These are phyloP conservation scores for Hystrix cristata DNA, from an alignment of 2,113 vertebrate species.

Conservation along the genomic window DNA sequence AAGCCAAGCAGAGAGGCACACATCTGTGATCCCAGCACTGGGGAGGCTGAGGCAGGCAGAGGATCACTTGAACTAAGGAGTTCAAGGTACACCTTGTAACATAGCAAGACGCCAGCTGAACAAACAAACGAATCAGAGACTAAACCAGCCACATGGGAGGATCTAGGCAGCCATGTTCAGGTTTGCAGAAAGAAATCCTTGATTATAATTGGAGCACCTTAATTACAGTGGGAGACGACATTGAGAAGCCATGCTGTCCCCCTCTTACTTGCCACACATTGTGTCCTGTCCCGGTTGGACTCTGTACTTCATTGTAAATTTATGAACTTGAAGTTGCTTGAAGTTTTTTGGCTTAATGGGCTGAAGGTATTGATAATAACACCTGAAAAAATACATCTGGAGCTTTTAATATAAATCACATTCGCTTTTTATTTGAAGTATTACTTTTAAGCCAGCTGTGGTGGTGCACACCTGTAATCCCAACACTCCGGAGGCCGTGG, in stretches of 20 bases:
- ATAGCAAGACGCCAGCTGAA: neutral
- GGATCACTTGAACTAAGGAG: neutral
- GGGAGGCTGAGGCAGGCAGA: neutral
- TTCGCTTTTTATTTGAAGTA: constrained; percentile 32
- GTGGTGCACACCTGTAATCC: neutral
- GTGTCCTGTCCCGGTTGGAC: neutral
- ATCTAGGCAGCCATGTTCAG: neutral
- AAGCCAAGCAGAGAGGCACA: neutral
- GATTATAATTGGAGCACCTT: neutral
- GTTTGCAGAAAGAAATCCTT: neutral
- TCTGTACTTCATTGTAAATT: constrained; percentile 47
- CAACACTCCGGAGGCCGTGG: neutral
- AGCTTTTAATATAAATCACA: constrained; percentile 69
- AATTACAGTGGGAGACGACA: neutral
- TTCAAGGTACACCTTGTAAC: neutral
- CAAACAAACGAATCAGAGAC: neutral
- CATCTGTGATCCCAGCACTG: neutral
- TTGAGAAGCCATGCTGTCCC: neutral
- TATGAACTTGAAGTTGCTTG: constrained; percentile 36
- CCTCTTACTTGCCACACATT: neutral
- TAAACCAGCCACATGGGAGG: constrained; percentile 7
- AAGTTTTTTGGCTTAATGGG: constrained; percentile 55
- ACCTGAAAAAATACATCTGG: constrained; percentile 64
- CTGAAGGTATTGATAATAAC: neutral
- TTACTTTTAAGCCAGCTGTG: neutral